Base-by-base conservation (phyloP, 2,113 vertebrate species). In the Centropus bengalensis region DNA sequence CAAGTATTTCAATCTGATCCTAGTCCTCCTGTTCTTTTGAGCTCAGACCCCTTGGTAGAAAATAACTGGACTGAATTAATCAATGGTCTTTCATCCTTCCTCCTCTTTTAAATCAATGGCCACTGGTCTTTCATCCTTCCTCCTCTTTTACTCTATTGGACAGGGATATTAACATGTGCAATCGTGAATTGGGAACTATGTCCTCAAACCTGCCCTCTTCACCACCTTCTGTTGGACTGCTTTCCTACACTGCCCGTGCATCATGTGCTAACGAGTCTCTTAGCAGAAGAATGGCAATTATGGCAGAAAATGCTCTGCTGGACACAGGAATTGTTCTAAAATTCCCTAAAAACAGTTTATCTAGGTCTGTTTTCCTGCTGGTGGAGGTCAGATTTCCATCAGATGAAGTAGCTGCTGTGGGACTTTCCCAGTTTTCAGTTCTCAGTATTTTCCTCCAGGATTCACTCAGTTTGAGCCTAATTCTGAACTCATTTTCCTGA, bases 11-110 rank as follows among this genome's bases (percentile, higher is more conserved):
- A 76, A 55, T 88, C 58, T 10, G 4, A 71, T 58, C 42, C 76
- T 28, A 80, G 20, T 71, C 12, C 21, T 62, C 44, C 49, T 74
- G 21, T 33, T 76, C 30, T n/a, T 79, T 70, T 55, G 40, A 91
- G 59, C 74, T 92, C 91, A 67, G 36, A 69, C 32, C 73, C 52
- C 71, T 84, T 75, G 69, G 58, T 84, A 62, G 26, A 52, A 81
- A 88, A 82, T 77, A 76, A 90, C 42, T 70, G 60, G 45, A 58
- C 52, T 91, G 77, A 94, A 89, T 90, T 69, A 89, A 67, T 82
- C 36, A 27, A 33, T 8, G 1, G 12, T n/a, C 75, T 78, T 91
- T 64, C 20, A 49, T 81, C 89, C 78, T 49, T 27, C 27, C 30
- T 74, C 56, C 66, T 85, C 42, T 79, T 69, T 79, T 76, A 21